Evolutionary conservation across 1,140 invertebrate species (phyloP).

Genomic region (Nylanderia fulva): DNA sequence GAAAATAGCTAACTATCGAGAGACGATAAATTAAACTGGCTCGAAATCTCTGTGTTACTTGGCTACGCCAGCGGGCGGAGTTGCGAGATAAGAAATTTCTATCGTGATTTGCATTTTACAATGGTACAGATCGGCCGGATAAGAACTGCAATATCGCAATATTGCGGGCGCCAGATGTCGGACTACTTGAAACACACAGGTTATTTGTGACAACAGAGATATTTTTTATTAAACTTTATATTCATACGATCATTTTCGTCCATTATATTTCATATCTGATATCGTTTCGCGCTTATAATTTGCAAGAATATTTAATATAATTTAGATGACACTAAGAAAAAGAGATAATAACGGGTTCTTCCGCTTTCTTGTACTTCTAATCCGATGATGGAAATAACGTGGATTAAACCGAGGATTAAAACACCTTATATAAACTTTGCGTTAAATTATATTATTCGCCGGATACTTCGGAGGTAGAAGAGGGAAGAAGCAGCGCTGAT

Average conservation of each 20-base stretch:
- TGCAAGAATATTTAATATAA: not conserved
- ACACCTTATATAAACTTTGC: not conserved
- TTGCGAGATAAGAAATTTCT: slow-evolving; percentile 55
- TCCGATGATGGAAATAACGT: not conserved
- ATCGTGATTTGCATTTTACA: slow-evolving; percentile 60
- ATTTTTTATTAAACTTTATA: slow-evolving; percentile 37
- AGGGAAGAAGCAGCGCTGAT: slow-evolving; percentile 3
- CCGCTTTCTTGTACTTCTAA: not conserved
- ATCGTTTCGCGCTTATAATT: not conserved
- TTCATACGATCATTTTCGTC: not conserved
- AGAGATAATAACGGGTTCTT: not conserved
- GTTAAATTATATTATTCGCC: too few relatives aligned
- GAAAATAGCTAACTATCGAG: slow-evolving; percentile 56
- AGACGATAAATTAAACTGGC: slow-evolving; percentile 54
- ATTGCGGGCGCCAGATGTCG: slow-evolving; percentile 48
- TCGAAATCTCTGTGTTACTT: slow-evolving; percentile 33
- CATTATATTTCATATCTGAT: not conserved
- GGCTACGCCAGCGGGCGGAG: slow-evolving; percentile 29
- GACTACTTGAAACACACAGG: slow-evolving; percentile 14
- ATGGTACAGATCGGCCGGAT: slow-evolving; percentile 50
- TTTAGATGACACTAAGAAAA: not conserved
- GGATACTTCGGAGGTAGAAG: too few relatives aligned
- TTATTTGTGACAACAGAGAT: slow-evolving; percentile 5
- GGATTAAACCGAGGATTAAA: not conserved
- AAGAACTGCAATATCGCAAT: slow-evolving; percentile 42